phyloP scores from a whole-genome alignment of 2,888 invertebrate species.

The Vandiemenella viatica region DNA sequence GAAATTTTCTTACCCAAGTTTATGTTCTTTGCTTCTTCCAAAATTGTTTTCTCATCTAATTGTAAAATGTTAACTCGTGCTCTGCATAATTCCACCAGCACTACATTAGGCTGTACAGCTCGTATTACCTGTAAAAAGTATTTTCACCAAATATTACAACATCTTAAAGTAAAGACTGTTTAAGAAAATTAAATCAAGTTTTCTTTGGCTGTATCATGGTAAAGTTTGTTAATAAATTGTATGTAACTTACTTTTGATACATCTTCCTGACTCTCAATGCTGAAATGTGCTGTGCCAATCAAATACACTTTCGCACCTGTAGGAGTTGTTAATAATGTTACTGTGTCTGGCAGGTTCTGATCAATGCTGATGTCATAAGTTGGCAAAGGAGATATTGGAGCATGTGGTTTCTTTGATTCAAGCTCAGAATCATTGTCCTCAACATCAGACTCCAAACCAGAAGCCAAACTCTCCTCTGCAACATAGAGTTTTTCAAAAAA shows the following conservation, averaged over 20 bases:
- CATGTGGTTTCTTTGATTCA: neutral
- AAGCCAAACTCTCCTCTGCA: neutral
- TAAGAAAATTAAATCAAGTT: too few species aligned
- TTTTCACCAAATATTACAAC: neutral
- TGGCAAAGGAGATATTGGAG: neutral
- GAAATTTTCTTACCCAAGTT: slow-evolving; percentile 65
- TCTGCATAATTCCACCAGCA: slow-evolving; percentile 87
- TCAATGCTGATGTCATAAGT: slow-evolving; percentile 2
- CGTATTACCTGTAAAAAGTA: slow-evolving; percentile 55
- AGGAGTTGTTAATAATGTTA: slow-evolving; percentile 58
- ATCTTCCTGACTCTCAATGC: slow-evolving; percentile 87
- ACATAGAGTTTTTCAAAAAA: neutral
- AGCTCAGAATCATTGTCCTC: neutral
- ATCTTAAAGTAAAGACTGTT: neutral
- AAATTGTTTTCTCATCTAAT: slow-evolving; percentile 78
- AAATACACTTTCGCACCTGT: slow-evolving; percentile 81
- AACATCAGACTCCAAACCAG: neutral
- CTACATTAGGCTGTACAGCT: slow-evolving; percentile 79
- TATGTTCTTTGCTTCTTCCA: slow-evolving; percentile 80
- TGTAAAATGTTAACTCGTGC: slow-evolving; percentile 77
- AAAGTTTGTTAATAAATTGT: too few species aligned
- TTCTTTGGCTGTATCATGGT: too few species aligned
- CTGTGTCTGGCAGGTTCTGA: slow-evolving; percentile 45
- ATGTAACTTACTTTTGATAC: slow-evolving; percentile 81
- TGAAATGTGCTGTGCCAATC: slow-evolving; percentile 98